Conservation (phyloP, 2,888 invertebrate species). For the Idaea straminata region DNA sequence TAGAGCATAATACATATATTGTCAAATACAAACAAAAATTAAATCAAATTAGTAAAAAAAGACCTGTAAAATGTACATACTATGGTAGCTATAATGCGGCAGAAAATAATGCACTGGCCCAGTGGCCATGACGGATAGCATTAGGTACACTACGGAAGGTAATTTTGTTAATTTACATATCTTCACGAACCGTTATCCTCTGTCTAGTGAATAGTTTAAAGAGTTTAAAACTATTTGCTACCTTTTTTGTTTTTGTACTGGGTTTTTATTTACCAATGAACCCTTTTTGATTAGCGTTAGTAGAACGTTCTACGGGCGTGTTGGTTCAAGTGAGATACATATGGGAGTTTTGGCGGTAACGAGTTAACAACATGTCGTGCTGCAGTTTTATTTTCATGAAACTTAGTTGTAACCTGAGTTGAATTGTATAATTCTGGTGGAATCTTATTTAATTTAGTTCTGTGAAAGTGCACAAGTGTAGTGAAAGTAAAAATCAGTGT, state of each 20-base stretch:
- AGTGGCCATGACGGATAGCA: neutral
- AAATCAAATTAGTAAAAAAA: neutral
- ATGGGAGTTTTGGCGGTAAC: too few species aligned
- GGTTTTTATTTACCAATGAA: neutral
- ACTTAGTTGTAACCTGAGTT: too few species aligned
- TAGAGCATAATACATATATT: too few species aligned
- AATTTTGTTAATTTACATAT: slow-evolving; percentile 1
- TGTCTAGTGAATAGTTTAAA: neutral
- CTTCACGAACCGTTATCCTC: neutral
- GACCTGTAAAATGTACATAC: neutral
- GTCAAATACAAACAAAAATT: neutral
- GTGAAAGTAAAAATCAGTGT: too few species aligned
- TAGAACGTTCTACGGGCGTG: neutral
- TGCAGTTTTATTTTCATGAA: too few species aligned
- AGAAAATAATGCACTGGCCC: neutral
- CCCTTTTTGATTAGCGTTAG: neutral
- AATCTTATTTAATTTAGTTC: too few species aligned
- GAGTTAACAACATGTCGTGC: too few species aligned
- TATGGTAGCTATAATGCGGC: neutral
- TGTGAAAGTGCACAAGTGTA: too few species aligned
- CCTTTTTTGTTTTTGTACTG: neutral
- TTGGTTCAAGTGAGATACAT: too few species aligned
- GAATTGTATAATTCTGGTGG: too few species aligned
- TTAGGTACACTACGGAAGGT: neutral
- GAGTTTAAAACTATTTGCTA: slow-evolving; percentile 1